Conservation (phyloP, 2,888 invertebrate genomes). For the Adelognathus sp. region DNA sequence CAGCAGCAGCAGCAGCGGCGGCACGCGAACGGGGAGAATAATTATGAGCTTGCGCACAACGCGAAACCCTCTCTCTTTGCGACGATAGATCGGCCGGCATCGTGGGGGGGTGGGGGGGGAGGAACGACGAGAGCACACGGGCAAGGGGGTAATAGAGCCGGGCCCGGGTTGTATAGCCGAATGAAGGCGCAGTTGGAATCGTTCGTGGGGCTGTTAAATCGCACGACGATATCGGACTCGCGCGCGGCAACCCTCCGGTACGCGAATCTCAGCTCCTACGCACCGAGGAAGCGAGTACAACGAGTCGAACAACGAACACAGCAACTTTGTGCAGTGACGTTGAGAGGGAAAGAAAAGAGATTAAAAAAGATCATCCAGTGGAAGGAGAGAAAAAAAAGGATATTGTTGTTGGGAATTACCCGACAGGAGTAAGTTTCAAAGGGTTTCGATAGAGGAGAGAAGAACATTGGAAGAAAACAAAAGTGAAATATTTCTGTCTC, state of each 20-base stretch:
- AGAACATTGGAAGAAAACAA: too few relatives aligned
- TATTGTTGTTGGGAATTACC: too few relatives aligned
- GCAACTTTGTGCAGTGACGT: too few relatives aligned
- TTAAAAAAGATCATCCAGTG: too few relatives aligned
- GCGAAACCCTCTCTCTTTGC: slow-evolving; percentile 44
- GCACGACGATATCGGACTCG: slow-evolving; percentile 51
- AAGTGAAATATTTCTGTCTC: too few relatives aligned
- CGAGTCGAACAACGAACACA: too few relatives aligned
- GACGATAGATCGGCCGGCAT: slow-evolving; percentile 18
- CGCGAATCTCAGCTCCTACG: slow-evolving; percentile 1
- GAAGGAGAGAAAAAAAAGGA: too few relatives aligned
- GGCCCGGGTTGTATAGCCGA: slow-evolving; percentile 73
- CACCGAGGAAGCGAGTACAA: not conserved
- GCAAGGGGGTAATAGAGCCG: slow-evolving; percentile 73
- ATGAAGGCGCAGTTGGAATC: slow-evolving; percentile 71
- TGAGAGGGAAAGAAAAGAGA: too few relatives aligned
- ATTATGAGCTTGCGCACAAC: slow-evolving; percentile 80
- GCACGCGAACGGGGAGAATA: slow-evolving; percentile 75
- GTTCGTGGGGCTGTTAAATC: slow-evolving; percentile 62
- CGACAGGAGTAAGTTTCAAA: too few relatives aligned
- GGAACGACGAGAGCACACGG: slow-evolving; percentile 37
- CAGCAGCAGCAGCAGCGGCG: slow-evolving; percentile 23
- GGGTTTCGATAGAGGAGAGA: too few relatives aligned
- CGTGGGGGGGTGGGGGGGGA: too few relatives aligned
- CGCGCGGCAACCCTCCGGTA: slow-evolving; percentile 25